Percentiles rank a stretch among this genome's conserved stretches.
Evolutionary conservation across 2,113 vertebrate species (phyloP).

Genomic region (Microcebus lehilahytsara): DNA sequence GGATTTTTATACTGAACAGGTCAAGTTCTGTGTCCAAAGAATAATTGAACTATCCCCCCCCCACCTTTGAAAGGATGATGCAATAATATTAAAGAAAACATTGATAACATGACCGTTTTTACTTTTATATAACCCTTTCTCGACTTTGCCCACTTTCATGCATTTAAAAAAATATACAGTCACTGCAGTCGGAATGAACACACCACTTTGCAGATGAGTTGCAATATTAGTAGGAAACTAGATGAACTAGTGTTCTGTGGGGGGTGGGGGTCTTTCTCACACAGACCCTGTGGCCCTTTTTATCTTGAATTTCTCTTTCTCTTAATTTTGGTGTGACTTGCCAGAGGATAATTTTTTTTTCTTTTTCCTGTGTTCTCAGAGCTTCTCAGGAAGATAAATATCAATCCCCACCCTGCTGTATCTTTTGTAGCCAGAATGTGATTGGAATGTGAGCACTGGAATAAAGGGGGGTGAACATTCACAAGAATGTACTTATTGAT

Average conservation of each 20-base stretch:
- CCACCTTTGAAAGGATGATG: background rate
- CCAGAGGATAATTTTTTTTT: background rate
- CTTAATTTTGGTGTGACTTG: background rate
- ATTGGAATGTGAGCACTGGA: constrained; percentile 22
- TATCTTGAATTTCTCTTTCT: background rate
- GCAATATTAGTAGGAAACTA: background rate
- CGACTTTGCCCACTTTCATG: background rate
- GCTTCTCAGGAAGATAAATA: constrained; percentile 2
- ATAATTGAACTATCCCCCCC: background rate
- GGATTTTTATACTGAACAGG: background rate
- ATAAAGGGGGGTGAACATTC: background rate
- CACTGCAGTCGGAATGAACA: background rate
- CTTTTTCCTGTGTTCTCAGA: background rate
- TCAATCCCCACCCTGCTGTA: background rate
- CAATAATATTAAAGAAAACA: background rate
- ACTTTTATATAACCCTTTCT: background rate
- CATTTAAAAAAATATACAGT: background rate
- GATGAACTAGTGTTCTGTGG: background rate
- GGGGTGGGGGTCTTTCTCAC: background rate
- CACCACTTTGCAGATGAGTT: background rate
- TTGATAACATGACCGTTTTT: background rate
- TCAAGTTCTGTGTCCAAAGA: background rate
- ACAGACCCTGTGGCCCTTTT: background rate
- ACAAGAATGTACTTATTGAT: background rate
- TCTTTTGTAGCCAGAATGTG: background rate